phyloP scores from a whole-genome alignment of 2,797 vertebrate species.

The Fistularia commersonii region DNA sequence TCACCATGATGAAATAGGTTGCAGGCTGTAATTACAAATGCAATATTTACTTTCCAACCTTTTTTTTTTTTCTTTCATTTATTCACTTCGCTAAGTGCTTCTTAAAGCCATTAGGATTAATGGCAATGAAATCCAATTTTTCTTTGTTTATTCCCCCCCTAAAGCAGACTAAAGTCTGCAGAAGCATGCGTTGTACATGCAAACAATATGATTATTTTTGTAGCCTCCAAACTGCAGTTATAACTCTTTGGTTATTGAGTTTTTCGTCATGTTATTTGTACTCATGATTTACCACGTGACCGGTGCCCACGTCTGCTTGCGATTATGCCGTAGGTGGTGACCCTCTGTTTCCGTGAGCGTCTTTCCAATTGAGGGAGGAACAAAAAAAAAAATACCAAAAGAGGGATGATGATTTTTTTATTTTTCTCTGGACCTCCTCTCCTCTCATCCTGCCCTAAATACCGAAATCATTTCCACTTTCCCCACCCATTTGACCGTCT shows the following conservation, averaged over 20 bases:
- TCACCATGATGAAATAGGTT: neutral
- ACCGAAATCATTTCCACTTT: constrained; percentile 18
- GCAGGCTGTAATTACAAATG: neutral
- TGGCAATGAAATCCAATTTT: neutral
- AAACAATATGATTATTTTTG: constrained; percentile 21
- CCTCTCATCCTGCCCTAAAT: constrained; percentile 31
- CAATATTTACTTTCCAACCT: constrained; percentile 30
- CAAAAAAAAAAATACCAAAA: constrained; percentile 41
- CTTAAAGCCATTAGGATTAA: constrained; percentile 22
- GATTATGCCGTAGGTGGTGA: constrained; percentile 23
- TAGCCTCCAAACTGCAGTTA: constrained; percentile 19
- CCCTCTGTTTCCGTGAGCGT: constrained; percentile 19
- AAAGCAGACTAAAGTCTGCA: too few species aligned
- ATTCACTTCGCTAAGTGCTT: constrained; percentile 1
- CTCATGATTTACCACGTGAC: constrained; percentile 31
- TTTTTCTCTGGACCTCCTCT: constrained; percentile 49
- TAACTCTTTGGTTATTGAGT: constrained; percentile 25
- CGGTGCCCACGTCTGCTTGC: constrained; percentile 44
- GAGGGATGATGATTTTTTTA: constrained; percentile 34
- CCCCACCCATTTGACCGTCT: constrained; percentile 1
- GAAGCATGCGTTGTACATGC: neutral
- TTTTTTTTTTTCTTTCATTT: neutral
- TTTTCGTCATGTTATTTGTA: constrained; percentile 13
- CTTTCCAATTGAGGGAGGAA: constrained; percentile 20
- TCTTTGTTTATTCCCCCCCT: neutral